Conservation (phyloP, 2,113 vertebrate species). For the Platysteira castanea region DNA sequence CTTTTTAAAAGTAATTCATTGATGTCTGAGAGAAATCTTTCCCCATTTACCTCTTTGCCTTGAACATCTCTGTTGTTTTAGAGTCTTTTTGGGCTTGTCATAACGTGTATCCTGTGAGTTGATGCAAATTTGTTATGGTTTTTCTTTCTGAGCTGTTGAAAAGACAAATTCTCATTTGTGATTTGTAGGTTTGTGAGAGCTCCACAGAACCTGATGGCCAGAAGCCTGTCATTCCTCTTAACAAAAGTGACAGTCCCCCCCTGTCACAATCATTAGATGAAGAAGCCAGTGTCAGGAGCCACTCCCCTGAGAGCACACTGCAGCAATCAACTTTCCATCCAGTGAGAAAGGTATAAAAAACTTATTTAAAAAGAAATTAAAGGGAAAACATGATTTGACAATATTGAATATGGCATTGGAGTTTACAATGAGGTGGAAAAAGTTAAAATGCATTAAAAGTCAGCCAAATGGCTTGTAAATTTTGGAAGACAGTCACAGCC, state of each 20-base stretch:
- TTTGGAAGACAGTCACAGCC: background rate
- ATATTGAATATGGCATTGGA: background rate
- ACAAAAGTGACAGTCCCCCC: conserved; percentile 28
- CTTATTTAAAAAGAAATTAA: background rate
- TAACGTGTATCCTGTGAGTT: background rate
- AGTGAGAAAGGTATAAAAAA: conserved; percentile 71
- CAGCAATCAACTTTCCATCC: conserved; percentile 61
- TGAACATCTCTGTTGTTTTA: background rate
- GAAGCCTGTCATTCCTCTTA: conserved; percentile 58
- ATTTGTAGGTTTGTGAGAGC: conserved; percentile 67
- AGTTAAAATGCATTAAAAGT: background rate
- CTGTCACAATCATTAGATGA: conserved; percentile 54
- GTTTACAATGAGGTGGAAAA: background rate
- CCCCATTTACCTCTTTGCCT: background rate
- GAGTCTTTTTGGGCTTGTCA: background rate
- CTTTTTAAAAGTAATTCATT: background rate
- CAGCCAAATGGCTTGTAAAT: background rate
- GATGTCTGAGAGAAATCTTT: background rate
- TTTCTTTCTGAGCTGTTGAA: background rate
- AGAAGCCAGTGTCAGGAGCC: conserved; percentile 48
- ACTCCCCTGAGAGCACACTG: conserved; percentile 25
- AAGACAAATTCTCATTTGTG: background rate
- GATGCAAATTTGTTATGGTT: background rate
- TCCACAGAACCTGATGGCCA: conserved; percentile 54
- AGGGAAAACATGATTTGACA: background rate